Percentiles rank a stretch among this genome's conserved stretches.
phyloP scores from a whole-genome alignment of 2,888 invertebrate genomes.

The Scaptomyza tumidula region DNA sequence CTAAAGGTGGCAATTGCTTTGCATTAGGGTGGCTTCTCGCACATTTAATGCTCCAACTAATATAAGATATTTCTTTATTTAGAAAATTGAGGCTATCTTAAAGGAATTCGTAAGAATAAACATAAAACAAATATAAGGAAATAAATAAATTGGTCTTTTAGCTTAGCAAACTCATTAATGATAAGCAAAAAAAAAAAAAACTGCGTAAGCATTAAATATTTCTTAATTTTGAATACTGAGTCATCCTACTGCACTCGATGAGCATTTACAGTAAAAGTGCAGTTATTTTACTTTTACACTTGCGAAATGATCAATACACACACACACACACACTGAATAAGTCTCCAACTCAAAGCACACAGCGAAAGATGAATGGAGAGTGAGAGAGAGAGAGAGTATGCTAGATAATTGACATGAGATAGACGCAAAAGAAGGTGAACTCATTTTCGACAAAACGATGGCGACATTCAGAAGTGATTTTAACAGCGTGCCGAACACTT shows the following conservation, averaged over 20 bases:
- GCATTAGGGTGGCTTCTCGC: constrained; percentile 44
- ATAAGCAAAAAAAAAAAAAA: not conserved
- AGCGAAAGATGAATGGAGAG: constrained; percentile 12
- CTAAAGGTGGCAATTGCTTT: constrained; percentile 50
- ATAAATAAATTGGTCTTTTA: no score
- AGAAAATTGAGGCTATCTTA: not conserved
- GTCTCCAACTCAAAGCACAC: constrained; percentile 24
- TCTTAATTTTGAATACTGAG: not conserved
- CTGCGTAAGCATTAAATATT: not conserved
- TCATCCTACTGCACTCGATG: constrained; percentile 6
- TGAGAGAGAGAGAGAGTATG: not conserved
- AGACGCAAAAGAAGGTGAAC: constrained; percentile 11
- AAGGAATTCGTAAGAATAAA: not conserved
- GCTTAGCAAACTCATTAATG: not conserved
- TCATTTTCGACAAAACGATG: constrained; percentile 70
- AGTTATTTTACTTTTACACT: constrained; percentile 3
- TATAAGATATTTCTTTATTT: not conserved
- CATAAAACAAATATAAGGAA: not conserved
- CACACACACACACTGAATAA: not conserved
- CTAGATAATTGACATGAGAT: constrained; percentile 1
- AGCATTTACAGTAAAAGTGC: not conserved
- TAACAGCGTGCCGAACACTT: constrained; percentile 78
- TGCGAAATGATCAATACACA: constrained; percentile 18
- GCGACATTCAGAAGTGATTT: constrained; percentile 79
- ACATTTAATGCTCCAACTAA: constrained; percentile 1